Conservation (phyloP, 2,888 invertebrate species). For the Lasius fuliginosus region DNA sequence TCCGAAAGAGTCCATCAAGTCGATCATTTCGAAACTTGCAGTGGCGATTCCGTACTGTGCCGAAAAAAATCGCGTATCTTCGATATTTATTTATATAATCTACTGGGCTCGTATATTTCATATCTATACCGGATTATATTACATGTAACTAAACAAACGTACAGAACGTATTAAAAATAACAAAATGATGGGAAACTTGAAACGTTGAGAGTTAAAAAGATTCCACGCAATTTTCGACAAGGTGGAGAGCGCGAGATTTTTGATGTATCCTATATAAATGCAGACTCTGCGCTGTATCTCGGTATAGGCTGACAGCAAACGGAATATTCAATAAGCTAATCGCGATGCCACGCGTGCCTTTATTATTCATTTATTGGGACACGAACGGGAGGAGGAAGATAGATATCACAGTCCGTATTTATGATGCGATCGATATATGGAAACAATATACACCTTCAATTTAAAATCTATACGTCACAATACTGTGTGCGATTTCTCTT, state of each 20-base stretch:
- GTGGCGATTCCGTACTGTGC: background rate
- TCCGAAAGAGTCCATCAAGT: background rate
- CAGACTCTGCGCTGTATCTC: conserved; percentile 45
- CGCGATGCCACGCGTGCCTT: conserved; percentile 48
- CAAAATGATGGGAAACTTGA: background rate
- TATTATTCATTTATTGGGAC: conserved; percentile 61
- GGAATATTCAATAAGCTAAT: conserved; percentile 54
- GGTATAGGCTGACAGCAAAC: conserved; percentile 31
- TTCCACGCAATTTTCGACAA: conserved; percentile 14
- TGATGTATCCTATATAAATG: conserved; percentile 34
- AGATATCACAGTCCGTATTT: conserved; percentile 43
- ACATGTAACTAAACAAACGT: background rate
- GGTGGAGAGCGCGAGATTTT: background rate
- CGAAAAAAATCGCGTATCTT: background rate
- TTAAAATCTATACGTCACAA: conserved; percentile 4
- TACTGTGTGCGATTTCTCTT: background rate
- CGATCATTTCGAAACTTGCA: background rate
- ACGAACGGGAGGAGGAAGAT: conserved; percentile 32
- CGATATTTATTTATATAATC: background rate
- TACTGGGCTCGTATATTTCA: background rate
- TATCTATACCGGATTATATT: background rate
- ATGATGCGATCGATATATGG: conserved; percentile 50
- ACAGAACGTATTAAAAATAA: conserved; percentile 10
- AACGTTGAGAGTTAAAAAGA: conserved; percentile 25
- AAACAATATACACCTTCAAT: conserved; percentile 59